These are phyloP conservation scores for Syndactyla subalaris DNA, from an alignment of 2,797 vertebrate species.

Conservation along the genomic window DNA sequence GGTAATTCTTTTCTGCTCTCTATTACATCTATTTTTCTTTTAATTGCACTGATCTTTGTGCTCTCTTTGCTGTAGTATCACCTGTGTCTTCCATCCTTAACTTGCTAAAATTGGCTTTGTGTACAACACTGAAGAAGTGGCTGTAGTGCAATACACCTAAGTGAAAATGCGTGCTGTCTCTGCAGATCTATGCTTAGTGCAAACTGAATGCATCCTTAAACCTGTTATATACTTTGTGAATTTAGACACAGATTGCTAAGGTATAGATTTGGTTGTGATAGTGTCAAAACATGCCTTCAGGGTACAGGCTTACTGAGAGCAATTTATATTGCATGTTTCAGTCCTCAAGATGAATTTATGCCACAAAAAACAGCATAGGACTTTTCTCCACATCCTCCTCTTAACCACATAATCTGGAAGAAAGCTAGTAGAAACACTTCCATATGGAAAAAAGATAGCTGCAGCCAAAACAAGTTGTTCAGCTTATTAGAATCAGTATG, in stretches of 20 bases:
- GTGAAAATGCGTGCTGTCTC: background rate
- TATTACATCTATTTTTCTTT: background rate
- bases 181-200: background rate
- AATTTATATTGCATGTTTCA: constrained; percentile 49
- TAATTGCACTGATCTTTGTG: background rate
- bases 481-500: constrained; percentile 77
- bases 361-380: constrained; percentile 58
- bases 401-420: constrained; percentile 76
- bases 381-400: constrained; percentile 67
- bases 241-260: background rate
- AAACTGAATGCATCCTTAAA: constrained; percentile 39
- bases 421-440: constrained; percentile 77
- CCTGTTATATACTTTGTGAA: constrained; percentile 11
- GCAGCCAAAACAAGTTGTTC: constrained; percentile 83
- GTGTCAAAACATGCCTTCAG: background rate
- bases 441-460: constrained; percentile 80
- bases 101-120: background rate
- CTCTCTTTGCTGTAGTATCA: background rate
- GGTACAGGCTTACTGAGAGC: constrained; percentile 9
- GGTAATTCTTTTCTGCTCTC: background rate
- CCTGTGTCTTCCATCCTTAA: background rate
- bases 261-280: constrained; percentile 18
- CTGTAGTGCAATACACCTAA: background rate
- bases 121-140: background rate
- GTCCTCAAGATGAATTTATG: constrained; percentile 62